Evolutionary conservation across 2,888 invertebrate species (phyloP).

Genomic region (Lasius fuliginosus): DNA sequence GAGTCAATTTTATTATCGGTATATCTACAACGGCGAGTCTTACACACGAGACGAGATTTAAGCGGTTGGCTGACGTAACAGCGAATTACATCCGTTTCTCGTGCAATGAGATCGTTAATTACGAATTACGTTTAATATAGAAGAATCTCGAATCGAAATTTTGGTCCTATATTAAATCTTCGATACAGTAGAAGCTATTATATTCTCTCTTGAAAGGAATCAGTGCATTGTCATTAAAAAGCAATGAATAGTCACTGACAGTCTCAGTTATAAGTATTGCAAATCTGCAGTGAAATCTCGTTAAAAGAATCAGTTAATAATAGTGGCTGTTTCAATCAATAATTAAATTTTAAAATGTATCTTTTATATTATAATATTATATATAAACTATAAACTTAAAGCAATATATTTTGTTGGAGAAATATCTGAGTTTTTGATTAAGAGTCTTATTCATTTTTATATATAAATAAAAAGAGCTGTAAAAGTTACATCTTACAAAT

Average conservation of each 20-base stretch:
- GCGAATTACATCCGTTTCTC: not conserved
- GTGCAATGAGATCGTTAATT: not conserved
- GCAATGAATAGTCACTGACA: too few species aligned
- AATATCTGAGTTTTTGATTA: too few species aligned
- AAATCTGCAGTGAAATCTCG: not conserved
- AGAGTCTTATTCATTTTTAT: too few species aligned
- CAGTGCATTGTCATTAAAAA: not conserved
- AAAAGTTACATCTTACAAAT: too few species aligned
- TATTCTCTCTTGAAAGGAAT: not conserved
- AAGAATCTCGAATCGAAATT: not conserved
- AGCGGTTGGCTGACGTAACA: not conserved
- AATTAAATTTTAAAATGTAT: too few species aligned
- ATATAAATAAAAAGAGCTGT: too few species aligned
- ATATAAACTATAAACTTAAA: too few species aligned
- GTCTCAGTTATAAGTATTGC: not conserved
- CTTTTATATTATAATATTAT: too few species aligned
- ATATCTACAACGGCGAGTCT: not conserved
- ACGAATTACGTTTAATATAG: not conserved
- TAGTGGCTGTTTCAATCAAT: too few species aligned
- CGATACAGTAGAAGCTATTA: not conserved
- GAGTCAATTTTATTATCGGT: conserved; percentile 32
- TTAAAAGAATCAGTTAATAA: not conserved
- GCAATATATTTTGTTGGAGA: too few species aligned
- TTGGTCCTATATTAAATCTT: not conserved
- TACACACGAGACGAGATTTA: not conserved